Percentiles rank a stretch among this genome's conserved stretches.
Evolutionary conservation across 2,797 vertebrate genomes (phyloP).

Genomic region (Notoglanidium macrostoma): DNA sequence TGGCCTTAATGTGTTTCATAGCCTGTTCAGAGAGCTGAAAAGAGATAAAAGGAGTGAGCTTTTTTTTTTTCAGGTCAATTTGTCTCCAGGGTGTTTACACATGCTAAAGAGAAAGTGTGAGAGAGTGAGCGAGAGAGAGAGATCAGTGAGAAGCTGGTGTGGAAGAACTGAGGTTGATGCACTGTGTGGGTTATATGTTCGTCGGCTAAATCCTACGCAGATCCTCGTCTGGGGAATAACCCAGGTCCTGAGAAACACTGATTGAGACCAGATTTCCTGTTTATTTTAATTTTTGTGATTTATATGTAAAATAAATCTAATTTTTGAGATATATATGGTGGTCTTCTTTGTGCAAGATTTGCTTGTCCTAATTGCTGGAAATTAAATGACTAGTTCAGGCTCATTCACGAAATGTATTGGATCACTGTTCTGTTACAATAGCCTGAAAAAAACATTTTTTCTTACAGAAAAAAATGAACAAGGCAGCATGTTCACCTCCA

Average conservation of each 20-base stretch:
- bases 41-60: conserved; percentile 70
- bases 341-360: background rate
- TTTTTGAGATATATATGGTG: no score
- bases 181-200: conserved; percentile 45
- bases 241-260: background rate
- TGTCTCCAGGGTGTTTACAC: conserved; percentile 70
- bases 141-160: conserved; percentile 40
- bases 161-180: conserved; percentile 37
- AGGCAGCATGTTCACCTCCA: background rate
- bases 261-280: background rate
- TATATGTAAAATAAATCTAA: no score
- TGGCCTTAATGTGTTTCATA: conserved; percentile 63
- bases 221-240: background rate
- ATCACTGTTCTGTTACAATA: background rate
- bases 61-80: conserved; percentile 76
- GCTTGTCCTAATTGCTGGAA: background rate
- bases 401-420: background rate
- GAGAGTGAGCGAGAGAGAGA: conserved; percentile 58
- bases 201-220: conserved; percentile 31
- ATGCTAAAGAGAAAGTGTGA: conserved; percentile 67
- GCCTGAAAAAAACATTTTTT: background rate
- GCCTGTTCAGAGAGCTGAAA: conserved; percentile 62
- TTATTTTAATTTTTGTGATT: background rate
- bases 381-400: background rate
- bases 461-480: background rate